Evolutionary conservation across 2,888 invertebrate genomes (phyloP), one percentile per base, ranked within the genome.

Genomic region (Epinotia nisella): DNA sequence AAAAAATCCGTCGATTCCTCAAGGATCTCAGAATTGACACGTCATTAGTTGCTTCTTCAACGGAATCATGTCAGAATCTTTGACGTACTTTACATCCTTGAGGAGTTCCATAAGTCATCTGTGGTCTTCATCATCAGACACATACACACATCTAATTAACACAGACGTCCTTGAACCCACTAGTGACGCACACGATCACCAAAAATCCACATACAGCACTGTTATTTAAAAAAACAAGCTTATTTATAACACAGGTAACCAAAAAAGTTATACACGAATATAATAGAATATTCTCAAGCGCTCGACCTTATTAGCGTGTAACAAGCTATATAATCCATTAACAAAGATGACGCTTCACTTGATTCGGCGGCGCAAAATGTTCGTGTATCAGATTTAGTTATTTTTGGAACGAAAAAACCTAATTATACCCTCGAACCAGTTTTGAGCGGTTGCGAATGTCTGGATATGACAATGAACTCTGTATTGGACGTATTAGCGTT

Each of bases 381-480:
- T 51, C 49, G 64, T 73, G 69, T 72, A 62, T 60, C 72, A 71
- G 69, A 69, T 68, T 72, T 67, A 64, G 70, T 72, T 75, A 75
- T 75, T 75, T 75, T 72, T 69, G 68, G 72, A 69, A 75, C 64
- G 67, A 72, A 75, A 75, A 75, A 75, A 75, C 71, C 72, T 75
- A 75, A 75, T 75, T 75, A 75, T 75, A 72, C 41, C 58, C 53
- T 13, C 60, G 60, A 72, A 72, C 75, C 68, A 55, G 75, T 72
- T 72, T 65, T 45, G n/a, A 41, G 59, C 60, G 60, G 74, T 69
- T 61, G 58, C 61, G 17, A 49, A 65, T 35, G 5, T 41, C 35
- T n/a, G n/a, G 45, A 13, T 35, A 15, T 66, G 35, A 70, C 7
- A 3, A 4, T 56, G 39, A 17, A 61, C 51, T 58, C 29, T 66